Percentiles rank a stretch among this genome's conserved stretches.
Conservation (phyloP, 2,888 invertebrate genomes). For the Sabatieria punctata region DNA sequence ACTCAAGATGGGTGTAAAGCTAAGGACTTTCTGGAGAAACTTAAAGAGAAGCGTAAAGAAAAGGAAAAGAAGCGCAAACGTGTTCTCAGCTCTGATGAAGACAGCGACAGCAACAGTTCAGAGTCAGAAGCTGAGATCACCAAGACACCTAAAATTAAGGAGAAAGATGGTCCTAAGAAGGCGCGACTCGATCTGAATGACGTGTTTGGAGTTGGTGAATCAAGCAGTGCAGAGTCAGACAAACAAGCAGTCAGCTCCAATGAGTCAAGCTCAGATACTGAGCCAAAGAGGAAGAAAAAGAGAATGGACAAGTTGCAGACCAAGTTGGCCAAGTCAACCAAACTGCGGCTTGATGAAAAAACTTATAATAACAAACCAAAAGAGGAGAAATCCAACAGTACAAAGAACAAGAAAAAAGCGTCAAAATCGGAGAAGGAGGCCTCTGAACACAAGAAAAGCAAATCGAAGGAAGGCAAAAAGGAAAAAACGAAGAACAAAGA, state of each 20-base stretch:
- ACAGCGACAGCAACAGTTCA: neutral
- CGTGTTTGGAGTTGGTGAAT: neutral
- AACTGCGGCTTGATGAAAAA: conserved; percentile 35
- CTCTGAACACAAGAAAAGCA: conserved; percentile 4
- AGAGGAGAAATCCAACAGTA: conserved; percentile 10
- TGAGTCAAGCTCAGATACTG: conserved; percentile 11
- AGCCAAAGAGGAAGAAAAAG: conserved; percentile 22
- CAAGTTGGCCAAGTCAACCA: neutral
- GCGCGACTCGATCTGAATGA: neutral
- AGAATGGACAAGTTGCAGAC: conserved; percentile 31
- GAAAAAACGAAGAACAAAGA: conserved; percentile 32
- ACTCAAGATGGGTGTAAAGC: conserved; percentile 9
- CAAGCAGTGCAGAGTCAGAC: neutral
- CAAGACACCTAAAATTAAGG: neutral
- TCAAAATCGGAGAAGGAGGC: conserved; percentile 7
- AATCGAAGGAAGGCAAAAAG: conserved; percentile 30
- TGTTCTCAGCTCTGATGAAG: neutral
- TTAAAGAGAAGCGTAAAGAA: conserved; percentile 10
- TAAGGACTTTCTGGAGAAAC: conserved; percentile 11
- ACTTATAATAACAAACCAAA: neutral
- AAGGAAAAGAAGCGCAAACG: neutral
- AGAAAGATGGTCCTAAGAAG: neutral
- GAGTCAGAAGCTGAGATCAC: no score
- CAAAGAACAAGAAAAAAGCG: neutral
- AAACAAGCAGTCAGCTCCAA: neutral